A percentile compares a stretch with the other conserved stretches of the same genome.
Evolutionary conservation across 2,113 vertebrate genomes (phyloP).

Genomic region (Lathamus discolor): DNA sequence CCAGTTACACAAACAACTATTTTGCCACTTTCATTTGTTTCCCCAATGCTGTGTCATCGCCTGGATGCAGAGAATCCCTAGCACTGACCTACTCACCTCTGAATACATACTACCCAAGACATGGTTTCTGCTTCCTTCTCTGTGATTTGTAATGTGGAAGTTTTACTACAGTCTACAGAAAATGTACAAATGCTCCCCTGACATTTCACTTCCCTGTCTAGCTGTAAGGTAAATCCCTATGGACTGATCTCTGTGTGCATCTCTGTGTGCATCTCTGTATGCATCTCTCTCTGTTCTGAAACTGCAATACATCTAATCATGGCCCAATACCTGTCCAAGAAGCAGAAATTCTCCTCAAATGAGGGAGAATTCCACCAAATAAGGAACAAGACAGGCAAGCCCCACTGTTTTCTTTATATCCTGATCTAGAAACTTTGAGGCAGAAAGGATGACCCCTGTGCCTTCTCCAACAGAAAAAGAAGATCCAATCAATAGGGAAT

Average conservation of each 20-base stretch:
- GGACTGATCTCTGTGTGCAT: background rate
- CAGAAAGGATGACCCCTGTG: background rate
- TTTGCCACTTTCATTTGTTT: background rate
- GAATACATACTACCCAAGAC: background rate
- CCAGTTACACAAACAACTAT: background rate
- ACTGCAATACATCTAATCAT: background rate
- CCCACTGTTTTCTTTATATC: background rate
- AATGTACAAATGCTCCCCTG: background rate
- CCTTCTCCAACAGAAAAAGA: background rate
- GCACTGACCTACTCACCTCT: background rate
- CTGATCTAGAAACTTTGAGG: background rate
- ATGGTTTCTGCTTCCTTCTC: background rate
- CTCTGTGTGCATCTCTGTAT: background rate
- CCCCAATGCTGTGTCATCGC: background rate
- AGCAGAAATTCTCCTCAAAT: background rate
- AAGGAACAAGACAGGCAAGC: background rate
- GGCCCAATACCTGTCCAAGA: background rate
- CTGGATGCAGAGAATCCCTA: background rate
- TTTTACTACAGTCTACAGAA: background rate
- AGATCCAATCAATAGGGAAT: background rate
- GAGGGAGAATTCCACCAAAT: background rate
- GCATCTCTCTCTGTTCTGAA: background rate
- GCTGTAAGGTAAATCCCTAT: background rate
- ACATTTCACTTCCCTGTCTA: background rate
- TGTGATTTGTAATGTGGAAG: background rate